phyloP scores from a whole-genome alignment of 1,140 invertebrate genomes.

The Conopomorpha cramerella region DNA sequence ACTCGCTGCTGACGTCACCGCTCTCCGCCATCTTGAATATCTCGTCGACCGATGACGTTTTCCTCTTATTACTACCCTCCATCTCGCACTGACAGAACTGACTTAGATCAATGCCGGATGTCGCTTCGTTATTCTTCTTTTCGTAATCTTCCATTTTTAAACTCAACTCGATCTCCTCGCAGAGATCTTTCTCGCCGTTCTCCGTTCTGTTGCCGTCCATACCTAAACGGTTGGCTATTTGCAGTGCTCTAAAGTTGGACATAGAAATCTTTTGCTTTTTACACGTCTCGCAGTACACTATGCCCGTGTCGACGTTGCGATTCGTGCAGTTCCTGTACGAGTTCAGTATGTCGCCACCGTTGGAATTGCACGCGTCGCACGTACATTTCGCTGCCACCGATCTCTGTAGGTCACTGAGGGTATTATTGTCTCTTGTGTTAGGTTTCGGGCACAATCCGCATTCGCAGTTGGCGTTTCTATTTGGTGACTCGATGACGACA shows the following conservation, averaged over 20 bases:
- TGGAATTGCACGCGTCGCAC: constrained; percentile 44
- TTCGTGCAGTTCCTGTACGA: constrained; percentile 43
- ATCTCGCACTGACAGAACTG: constrained; percentile 56
- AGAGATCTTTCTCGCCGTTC: constrained; percentile 50
- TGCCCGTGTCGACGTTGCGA: constrained; percentile 38
- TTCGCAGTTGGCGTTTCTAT: constrained; percentile 39
- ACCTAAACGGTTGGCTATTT: constrained; percentile 46
- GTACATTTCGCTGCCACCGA: constrained; percentile 43
- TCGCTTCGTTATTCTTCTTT: constrained; percentile 42
- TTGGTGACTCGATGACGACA: constrained; percentile 19
- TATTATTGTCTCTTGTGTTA: constrained; percentile 27
- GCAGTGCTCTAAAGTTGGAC: constrained; percentile 51
- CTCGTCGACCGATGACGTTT: constrained; percentile 69
- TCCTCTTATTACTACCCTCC: constrained; percentile 28
- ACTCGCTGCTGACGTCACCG: constrained; percentile 24
- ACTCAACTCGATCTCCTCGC: constrained; percentile 50
- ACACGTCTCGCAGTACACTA: constrained; percentile 48
- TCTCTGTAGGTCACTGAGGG: constrained; percentile 47
- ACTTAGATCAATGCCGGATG: constrained; percentile 48
- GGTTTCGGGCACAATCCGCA: constrained; percentile 47
- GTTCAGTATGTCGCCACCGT: constrained; percentile 40
- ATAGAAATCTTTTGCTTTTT: constrained; percentile 57
- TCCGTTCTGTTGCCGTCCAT: constrained; percentile 38
- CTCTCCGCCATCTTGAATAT: constrained; percentile 62
- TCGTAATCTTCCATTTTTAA: constrained; percentile 39